Evolutionary conservation across 2,888 invertebrate genomes (phyloP).

Genomic region (Epinotia nisella): DNA sequence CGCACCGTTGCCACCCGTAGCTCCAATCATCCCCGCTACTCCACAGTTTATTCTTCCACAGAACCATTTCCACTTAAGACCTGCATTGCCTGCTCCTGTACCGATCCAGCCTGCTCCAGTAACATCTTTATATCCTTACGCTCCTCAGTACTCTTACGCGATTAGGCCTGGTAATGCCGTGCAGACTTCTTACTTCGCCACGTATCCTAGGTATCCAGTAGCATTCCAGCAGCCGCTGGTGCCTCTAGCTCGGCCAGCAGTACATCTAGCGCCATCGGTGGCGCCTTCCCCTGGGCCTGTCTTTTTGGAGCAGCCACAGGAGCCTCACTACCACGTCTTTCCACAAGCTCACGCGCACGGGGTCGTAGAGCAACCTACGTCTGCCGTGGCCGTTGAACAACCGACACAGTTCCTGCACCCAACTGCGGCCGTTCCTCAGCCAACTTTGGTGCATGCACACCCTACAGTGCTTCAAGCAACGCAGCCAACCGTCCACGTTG

Average conservation of each 20-base stretch:
- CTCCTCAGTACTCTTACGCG: slow-evolving; percentile 68
- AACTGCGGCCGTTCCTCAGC: slow-evolving; percentile 48
- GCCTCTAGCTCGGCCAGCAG: slow-evolving; percentile 64
- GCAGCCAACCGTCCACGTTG: slow-evolving; percentile 55
- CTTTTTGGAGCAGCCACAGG: slow-evolving; percentile 63
- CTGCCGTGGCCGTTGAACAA: slow-evolving; percentile 50
- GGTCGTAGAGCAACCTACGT: slow-evolving; percentile 47
- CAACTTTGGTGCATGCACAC: slow-evolving; percentile 53
- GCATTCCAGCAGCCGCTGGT: slow-evolving; percentile 53
- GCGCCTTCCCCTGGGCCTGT: slow-evolving; percentile 54
- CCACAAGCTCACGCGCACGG: slow-evolving; percentile 53
- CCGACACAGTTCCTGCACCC: slow-evolving; percentile 54
- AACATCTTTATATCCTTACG: slow-evolving; percentile 55
- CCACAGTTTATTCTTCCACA: slow-evolving; percentile 58
- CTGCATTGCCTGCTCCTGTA: slow-evolving; percentile 58
- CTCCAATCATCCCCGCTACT: slow-evolving; percentile 57
- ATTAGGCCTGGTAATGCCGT: slow-evolving; percentile 77
- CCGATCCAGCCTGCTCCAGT: slow-evolving; percentile 60
- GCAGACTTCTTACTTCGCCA: slow-evolving; percentile 77
- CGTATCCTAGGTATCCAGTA: slow-evolving; percentile 72
- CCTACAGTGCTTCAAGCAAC: slow-evolving; percentile 46
- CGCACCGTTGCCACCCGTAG: slow-evolving; percentile 59
- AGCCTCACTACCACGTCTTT: slow-evolving; percentile 50
- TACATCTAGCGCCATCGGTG: slow-evolving; percentile 52
- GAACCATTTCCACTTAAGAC: slow-evolving; percentile 61